phyloP scores from a whole-genome alignment of 2,113 vertebrate genomes.

The Aptenodytes patagonicus region DNA sequence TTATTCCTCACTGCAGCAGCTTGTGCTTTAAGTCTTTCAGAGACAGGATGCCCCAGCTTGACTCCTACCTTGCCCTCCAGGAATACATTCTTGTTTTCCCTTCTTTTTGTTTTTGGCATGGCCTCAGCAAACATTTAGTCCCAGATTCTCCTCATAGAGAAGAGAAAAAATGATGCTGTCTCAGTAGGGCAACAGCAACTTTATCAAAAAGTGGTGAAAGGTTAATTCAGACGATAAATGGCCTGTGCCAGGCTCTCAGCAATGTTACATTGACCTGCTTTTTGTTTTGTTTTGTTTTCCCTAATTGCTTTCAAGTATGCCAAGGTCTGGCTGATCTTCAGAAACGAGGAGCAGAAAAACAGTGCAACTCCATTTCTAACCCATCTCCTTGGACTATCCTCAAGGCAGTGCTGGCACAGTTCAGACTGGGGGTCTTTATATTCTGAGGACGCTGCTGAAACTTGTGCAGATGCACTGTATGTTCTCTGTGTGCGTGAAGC shows the following conservation, averaged over 20 bases:
- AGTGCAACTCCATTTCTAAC: not conserved
- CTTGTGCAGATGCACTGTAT: not conserved
- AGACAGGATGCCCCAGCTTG: not conserved
- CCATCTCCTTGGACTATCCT: not conserved
- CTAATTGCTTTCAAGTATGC: slow-evolving; percentile 15
- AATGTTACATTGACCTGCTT: not conserved
- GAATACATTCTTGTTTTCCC: not conserved
- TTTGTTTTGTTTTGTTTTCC: slow-evolving; percentile 16
- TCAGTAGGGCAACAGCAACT: not conserved
- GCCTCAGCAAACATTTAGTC: not conserved
- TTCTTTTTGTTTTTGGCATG: not conserved
- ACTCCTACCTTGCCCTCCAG: slow-evolving; percentile 5
- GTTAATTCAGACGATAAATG: slow-evolving; percentile 1
- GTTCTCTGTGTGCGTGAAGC: not conserved
- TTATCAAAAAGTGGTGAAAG: slow-evolving; percentile 13
- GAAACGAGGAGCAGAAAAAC: not conserved
- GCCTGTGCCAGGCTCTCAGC: not conserved
- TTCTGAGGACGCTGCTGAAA: not conserved
- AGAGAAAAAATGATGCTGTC: not conserved
- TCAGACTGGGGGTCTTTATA: not conserved
- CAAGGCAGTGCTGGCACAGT: not conserved
- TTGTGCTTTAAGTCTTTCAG: not conserved
- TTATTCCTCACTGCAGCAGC: not conserved
- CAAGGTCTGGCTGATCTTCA: slow-evolving; percentile 14
- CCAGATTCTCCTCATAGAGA: not conserved